Evolutionary conservation across 2,888 invertebrate species (phyloP).

Genomic region (Coelopa pilipes): DNA sequence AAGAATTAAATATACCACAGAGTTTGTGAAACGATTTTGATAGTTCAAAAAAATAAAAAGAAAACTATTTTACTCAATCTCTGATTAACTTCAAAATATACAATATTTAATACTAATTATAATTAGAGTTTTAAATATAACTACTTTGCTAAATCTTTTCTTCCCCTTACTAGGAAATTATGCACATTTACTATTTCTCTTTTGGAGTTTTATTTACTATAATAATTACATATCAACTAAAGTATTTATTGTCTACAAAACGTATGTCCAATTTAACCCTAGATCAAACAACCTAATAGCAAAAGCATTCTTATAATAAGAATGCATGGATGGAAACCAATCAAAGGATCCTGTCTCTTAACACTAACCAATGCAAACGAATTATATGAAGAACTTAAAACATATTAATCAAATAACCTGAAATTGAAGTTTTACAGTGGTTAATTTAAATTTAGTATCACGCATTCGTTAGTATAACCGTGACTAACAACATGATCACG

Average conservation of each 20-base stretch:
- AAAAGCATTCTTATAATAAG: not conserved
- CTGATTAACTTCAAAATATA: not conserved
- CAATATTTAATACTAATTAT: slow-evolving; percentile 10
- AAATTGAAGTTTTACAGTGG: not conserved
- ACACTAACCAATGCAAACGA: not conserved
- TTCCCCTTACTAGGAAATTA: slow-evolving; percentile 20
- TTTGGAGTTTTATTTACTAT: slow-evolving; percentile 12
- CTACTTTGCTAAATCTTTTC: slow-evolving; percentile 29
- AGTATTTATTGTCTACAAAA: slow-evolving; percentile 34
- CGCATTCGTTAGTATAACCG: slow-evolving; percentile 62
- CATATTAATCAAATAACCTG: not conserved
- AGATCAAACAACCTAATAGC: not conserved
- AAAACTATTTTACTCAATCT: not conserved
- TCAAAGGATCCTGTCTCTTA: not conserved
- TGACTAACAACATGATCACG: slow-evolving; percentile 60
- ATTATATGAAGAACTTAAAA: not conserved
- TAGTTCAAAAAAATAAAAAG: not conserved
- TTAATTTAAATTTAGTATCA: slow-evolving; percentile 59
- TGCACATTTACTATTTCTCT: slow-evolving; percentile 4
- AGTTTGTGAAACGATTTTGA: not conserved
- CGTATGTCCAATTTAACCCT: slow-evolving; percentile 30
- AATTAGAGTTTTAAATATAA: slow-evolving; percentile 19
- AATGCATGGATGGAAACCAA: not conserved
- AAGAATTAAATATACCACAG: not conserved
- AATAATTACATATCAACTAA: slow-evolving; percentile 8